Base-by-base conservation (phyloP, 92 coral and sea anemone genomes). In the Siderastrea siderea region DNA sequence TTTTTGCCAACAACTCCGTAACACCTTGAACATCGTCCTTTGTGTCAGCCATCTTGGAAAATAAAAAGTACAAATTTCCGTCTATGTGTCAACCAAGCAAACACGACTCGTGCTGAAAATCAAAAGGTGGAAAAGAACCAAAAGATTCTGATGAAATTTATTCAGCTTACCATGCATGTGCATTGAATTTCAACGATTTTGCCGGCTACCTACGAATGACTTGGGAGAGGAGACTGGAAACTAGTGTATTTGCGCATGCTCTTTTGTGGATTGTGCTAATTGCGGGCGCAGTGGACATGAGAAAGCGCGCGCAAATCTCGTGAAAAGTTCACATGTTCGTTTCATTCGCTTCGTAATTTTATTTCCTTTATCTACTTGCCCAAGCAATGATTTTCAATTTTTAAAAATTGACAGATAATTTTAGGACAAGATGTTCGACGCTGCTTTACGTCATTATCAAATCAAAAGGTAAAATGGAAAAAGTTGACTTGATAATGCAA, bases 11-110 rank as follows among this genome's bases (percentile, higher is more conserved):
- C 80, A 97, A 84, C 14, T 89, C 90, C 19, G 95, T 84, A 79
- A 97, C 98, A 46, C 87, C 94, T 44, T 93, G 92, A 26, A 95
- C 94, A 11, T 92, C 95, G 73, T 86, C 94, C 49, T 89, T 86
- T 51, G 81, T 68, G 54, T 76, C 89, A 9, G 87, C 84, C 93
- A 90, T 90, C 71, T 84, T 68, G 52, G 19, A 7, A 59, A 62
- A 48, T 49, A 19, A 6, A 44, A 1, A 53, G 9, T 11, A 4
- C 3, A 67, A 5, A n/a, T 8, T 49, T 66, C 7, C 50, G 43
- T 14, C 14, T 55, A 26, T n/a, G 3, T 7, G 44, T 50, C 26
- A 13, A 77, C 8, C 11, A 10, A 61, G 38, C 48, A 54, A 44
- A 7, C 11, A 51, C 1, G 69, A 38, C n/a, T 51, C 47, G 7